phyloP scores from a whole-genome alignment of 2,888 invertebrate species.

The Platerodrilus igneus region DNA sequence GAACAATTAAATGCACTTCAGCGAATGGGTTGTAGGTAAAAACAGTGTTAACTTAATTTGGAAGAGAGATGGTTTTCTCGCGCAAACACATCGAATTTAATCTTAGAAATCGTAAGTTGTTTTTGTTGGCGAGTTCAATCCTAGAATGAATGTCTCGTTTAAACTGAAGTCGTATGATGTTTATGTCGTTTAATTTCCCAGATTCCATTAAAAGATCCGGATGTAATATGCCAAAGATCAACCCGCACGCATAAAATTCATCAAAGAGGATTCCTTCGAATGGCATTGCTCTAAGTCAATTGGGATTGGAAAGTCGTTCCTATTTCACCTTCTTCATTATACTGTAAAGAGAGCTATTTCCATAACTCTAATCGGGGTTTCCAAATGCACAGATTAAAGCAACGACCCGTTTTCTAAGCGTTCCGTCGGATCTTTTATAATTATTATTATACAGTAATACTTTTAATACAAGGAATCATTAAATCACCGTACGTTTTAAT shows the following conservation, averaged over 20 bases:
- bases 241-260: conserved; percentile 45
- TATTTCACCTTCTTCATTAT: conserved; percentile 43
- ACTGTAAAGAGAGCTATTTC: conserved; percentile 42
- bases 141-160: not conserved
- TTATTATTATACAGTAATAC: conserved; percentile 24
- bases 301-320: conserved; percentile 33
- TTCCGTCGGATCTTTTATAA: conserved; percentile 24
- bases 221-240: conserved; percentile 43
- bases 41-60: conserved; percentile 32
- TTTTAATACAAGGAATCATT: conserved; percentile 17
- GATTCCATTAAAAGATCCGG: conserved; percentile 47
- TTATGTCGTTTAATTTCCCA: conserved; percentile 48
- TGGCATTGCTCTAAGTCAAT: conserved; percentile 28
- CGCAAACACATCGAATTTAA: conserved; percentile 16
- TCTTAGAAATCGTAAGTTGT: conserved; percentile 1
- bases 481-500: conserved; percentile 9
- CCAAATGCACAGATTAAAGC: conserved; percentile 42
- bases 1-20: conserved; percentile 42
- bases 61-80: conserved; percentile 12
- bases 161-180: conserved; percentile 39
- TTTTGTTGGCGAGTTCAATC: too few species aligned
- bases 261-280: conserved; percentile 39
- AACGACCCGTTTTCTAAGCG: conserved; percentile 19
- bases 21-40: conserved; percentile 36
- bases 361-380: conserved; percentile 38